Evolutionary conservation across 2,113 vertebrate genomes (phyloP), one percentile per base, ranked within the genome.

Genomic region (Rhineura floridana): DNA sequence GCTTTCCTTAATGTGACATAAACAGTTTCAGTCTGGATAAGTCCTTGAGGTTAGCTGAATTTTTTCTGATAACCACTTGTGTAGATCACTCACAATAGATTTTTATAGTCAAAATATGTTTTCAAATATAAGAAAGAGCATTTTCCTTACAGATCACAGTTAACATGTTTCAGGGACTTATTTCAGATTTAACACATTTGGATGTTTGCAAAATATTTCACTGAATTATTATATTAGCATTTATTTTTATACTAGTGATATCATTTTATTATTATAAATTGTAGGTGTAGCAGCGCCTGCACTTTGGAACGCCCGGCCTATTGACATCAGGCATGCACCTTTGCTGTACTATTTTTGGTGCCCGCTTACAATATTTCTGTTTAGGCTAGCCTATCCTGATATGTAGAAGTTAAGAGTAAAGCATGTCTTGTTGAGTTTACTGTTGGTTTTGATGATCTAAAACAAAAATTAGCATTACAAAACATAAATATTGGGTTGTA

Each of bases 401-500:
- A n/a, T n/a, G n/a, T n/a, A n/a, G n/a, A n/a, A n/a, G n/a, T n/a
- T n/a, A n/a, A n/a, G n/a, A n/a, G n/a, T n/a, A n/a, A n/a, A n/a
- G n/a, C n/a, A n/a, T n/a, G n/a, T n/a, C n/a, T n/a, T n/a, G n/a
- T n/a, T n/a, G n/a, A n/a, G n/a, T n/a, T n/a, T n/a, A n/a, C n/a
- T n/a, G n/a, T n/a, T n/a, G n/a, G n/a, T n/a, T n/a, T n/a, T n/a
- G n/a, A n/a, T n/a, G n/a, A n/a, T n/a, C n/a, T n/a, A n/a, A n/a
- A 55, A 55, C n/a, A 79, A n/a, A 79, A 79, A 55, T 21, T 79
- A 36, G 72, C 88, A 19, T 83, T 85, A 52, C 86, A 92, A 72
- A 89, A 86, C 67, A 78, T 52, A 73, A 94, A 39, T 42, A 23
- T 44, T 87, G n/a, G n/a, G n/a, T n/a, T n/a, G n/a, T n/a, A n/a